Evolutionary conservation across 2,797 vertebrate genomes (phyloP), one percentile per base, ranked within the genome.

Genomic region (Rhinatrema bivittatum): DNA sequence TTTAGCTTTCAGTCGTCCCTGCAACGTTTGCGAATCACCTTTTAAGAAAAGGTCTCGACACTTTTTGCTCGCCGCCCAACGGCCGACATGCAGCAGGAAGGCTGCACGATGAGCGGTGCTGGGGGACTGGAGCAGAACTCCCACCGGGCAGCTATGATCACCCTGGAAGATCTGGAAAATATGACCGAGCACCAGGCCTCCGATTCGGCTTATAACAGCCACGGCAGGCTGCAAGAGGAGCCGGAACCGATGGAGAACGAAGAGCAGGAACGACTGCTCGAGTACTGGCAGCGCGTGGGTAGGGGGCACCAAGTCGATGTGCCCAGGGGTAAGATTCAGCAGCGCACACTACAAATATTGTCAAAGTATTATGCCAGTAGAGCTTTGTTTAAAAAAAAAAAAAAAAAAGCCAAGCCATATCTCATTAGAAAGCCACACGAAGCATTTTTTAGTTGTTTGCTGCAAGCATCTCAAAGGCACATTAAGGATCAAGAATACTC

Each of bases 271-370:
- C 57, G 85, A 7, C 76, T 93, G 47, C 84, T 93, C 8, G 74
- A 69, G 15, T 93, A 89, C 71, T 94, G 90, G 91, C 88, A 88
- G 63, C 84, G 86, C 42, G 81, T 86, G 12, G 91, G 84, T 8
- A 49, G 91, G 20, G 86, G 88, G 19, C 91, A 94, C 75, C 85
- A 84, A 45, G 90, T 94, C 53, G 88, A 91, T 18, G 89, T 93
- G 39, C 59, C 89, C 28, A 60, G 76, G 33, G 91, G 91, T 92
- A 84, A 75, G 54, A 14, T 27, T 25, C 26, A 36, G 5, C 24
- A 8, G 15, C 11, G 10, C 11, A n/a, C n/a, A n/a, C n/a, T n/a
- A n/a, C n/a, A n/a, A n/a, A n/a, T 10, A 5, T n/a, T n/a, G n/a
- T n/a, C n/a, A n/a, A n/a, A n/a, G n/a, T n/a, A n/a, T n/a, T n/a